Evolutionary conservation across 2,113 vertebrate species (phyloP), one percentile per base, ranked within the genome.

Genomic region (Camarhynchus parvulus): DNA sequence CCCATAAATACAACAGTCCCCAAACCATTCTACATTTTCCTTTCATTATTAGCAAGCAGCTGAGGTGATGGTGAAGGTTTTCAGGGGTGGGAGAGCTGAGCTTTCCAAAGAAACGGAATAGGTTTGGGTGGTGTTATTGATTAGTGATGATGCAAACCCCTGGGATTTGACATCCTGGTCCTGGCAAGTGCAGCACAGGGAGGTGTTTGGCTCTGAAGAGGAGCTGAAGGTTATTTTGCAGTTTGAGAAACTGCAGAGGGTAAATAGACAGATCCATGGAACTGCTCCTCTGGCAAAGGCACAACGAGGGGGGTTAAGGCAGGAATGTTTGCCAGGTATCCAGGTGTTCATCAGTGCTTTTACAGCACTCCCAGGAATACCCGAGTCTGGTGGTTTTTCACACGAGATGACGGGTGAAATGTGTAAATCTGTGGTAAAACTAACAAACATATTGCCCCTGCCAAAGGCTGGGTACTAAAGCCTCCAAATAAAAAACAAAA

Each of bases 11-110:
- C 50, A 52, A 16, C 50, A 28, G 25, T 16, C 15, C 50, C 22
- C 28, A 73, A 15, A 58, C 14, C 7, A 0, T 15, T 3, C 10
- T 7, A 0, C 1, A 0, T 37, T 22, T 77, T 27, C 18, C 59
- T 28, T 33, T 6, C 1, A 1, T 20, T 44, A 2, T 20, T 2
- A 37, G 35, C 19, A 18, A 62, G 62, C 41, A 31, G 15, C 53
- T 22, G 35, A 41, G 42, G 18, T 2, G 55, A 14, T 11, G 61
- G 22, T 2, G 19, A 23, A 78, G 78, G 39, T 50, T 53, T 78
- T 18, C 11, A 18, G 66, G 63, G 46, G 5, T 3, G 18, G 5
- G 20, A 47, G 14, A 83, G 55, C n/a, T 53, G 79, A 72, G 53
- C 61, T 86, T 61, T 24, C 44, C 7, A 6, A 18, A 35, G 62